Percentiles rank a stretch among this genome's conserved stretches.
These are phyloP conservation scores for Lacerta viridis DNA, from an alignment of 2,797 vertebrate species.

Conservation along the genomic window DNA sequence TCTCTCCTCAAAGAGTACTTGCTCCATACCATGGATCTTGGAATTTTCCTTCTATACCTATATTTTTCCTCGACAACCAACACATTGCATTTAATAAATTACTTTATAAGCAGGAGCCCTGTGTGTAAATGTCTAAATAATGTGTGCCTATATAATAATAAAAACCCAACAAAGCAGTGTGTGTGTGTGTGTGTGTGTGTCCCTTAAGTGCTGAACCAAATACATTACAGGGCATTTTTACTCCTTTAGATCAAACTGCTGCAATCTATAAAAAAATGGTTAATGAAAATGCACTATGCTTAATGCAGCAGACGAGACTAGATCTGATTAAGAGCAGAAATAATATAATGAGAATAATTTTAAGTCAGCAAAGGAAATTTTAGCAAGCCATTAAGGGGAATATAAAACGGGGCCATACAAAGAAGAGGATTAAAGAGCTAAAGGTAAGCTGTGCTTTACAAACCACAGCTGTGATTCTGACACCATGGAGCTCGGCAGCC, in stretches of 20 bases:
- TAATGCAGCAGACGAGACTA: neutral
- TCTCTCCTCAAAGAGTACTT: too few species aligned
- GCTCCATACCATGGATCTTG: too few species aligned
- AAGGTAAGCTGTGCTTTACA: neutral
- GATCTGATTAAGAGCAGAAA: conserved; percentile 9
- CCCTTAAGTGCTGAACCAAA: conserved; percentile 23
- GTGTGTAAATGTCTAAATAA: too few species aligned
- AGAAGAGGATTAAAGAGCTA: neutral
- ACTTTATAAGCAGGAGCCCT: too few species aligned
- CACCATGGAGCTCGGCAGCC: neutral
- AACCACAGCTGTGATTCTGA: neutral
- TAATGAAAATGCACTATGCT: conserved; percentile 11
- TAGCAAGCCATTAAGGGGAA: neutral
- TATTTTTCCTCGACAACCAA: too few species aligned
- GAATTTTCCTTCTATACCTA: too few species aligned
- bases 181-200: neutral
- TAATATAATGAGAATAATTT: neutral
- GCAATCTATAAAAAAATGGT: neutral
- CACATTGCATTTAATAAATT: too few species aligned
- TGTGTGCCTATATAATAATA: too few species aligned
- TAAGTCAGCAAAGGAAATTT: neutral
- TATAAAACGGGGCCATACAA: neutral
- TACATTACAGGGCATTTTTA: neutral
- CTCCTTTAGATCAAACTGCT: neutral
- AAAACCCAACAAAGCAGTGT: neutral